phyloP scores from a whole-genome alignment of 2,113 vertebrate genomes.

The Trematomus loennbergii region DNA sequence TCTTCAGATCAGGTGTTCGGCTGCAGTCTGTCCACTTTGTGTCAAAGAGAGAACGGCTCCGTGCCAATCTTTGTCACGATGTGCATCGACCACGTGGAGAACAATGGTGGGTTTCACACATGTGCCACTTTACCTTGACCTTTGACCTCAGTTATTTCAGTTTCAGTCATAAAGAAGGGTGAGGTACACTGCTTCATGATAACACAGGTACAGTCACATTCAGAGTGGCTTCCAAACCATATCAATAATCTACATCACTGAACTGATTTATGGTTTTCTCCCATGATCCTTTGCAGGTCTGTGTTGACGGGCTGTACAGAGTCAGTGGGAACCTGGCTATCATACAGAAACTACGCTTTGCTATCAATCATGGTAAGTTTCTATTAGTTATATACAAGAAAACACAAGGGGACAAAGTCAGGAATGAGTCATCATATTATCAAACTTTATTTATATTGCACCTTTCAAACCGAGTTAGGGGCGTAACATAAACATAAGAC shows the following conservation, averaged over 20 bases:
- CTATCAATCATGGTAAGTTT: slow-evolving; percentile 91
- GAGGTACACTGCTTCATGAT: too few species aligned
- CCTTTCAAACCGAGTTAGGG: too few species aligned
- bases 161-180: background rate
- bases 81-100: slow-evolving; percentile 96
- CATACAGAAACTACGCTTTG: slow-evolving; percentile 96
- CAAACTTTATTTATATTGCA: too few species aligned
- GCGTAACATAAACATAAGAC: too few species aligned
- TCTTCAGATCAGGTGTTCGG: slow-evolving; percentile 95
- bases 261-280: background rate
- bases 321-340: slow-evolving; percentile 97
- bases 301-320: slow-evolving; percentile 93
- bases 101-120: slow-evolving; percentile 83
- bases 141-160: too few species aligned
- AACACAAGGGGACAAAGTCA: background rate
- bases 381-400: background rate
- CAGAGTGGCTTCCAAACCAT: too few species aligned
- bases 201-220: background rate
- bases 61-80: slow-evolving; percentile 92
- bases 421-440: too few species aligned
- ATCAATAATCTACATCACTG: background rate
- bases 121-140: too few species aligned
- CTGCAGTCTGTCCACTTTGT: slow-evolving; percentile 91
- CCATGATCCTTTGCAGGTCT: slow-evolving; percentile 82
- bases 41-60: slow-evolving; percentile 90